Base-by-base conservation (phyloP, 2,888 invertebrate species). In the Mylabris sibirica region DNA sequence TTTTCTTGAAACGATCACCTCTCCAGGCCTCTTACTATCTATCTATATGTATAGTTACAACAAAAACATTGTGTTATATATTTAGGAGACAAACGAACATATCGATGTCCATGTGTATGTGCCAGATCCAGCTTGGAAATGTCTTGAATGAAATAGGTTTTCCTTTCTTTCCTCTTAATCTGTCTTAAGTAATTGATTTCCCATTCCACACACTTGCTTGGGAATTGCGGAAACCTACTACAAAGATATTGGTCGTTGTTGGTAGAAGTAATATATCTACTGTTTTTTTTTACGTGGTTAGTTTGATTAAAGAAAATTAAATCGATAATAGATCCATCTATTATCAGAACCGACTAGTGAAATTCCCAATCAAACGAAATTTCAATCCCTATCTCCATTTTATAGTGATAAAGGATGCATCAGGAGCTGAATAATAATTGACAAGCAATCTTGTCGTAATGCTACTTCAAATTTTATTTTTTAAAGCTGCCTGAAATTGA, bases 181-280 rank as follows among this genome's bases (percentile, higher is more conserved):
- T 62, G 62, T 62, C 62, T 41, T 57, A 61, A 61, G 61, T 61
- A 62, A 62, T 62, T 62, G 62, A 62, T 62, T 62, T 62, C 20
- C 41, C 26, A 62, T 62, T 38, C 44, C 61, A 22, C 61, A 22
- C 61, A 38, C 14, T 41, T 41, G 24, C n/a, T 9, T 38, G 22
- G 38, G n/a, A 61, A 62, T 38, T 20, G 57, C 5, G 26, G 57
- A 14, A 26, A 26, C 14, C 9, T 9, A 9, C 49, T 20, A 49
- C 20, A 49, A 11, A 20, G 49, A 49, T 20, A 49, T 49, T 49
- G 20, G 49, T 49, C 49, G 24, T 26, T 57, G 24, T n/a, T 30
- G 30, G 30, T 26, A 9, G n/a, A n/a, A n/a, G 57, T 57, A 57
- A 57, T 57, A 57, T 26, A 57, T 14, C 57, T 26, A 26, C 2